A percentile compares a stretch with the other conserved stretches of the same genome.
Conservation (phyloP, 53 echinoderm and acorn worm species). For the Glandiceps talaboti region DNA sequence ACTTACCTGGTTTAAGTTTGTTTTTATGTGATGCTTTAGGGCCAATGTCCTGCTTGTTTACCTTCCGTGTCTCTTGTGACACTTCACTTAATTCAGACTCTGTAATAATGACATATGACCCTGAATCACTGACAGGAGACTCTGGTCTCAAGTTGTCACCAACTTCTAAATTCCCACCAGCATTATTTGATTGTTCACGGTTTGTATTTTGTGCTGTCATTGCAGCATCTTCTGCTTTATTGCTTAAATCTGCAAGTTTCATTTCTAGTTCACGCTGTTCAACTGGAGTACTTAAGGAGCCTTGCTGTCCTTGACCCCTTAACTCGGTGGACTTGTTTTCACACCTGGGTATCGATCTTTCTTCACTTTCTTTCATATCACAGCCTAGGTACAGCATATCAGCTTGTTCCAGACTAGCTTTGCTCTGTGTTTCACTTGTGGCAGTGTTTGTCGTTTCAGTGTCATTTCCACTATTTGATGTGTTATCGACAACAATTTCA, state of each 20-base stretch:
- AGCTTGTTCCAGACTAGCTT: not conserved
- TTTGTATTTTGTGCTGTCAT: not conserved
- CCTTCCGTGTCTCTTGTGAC: conserved; percentile 21
- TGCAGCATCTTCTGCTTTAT: not conserved
- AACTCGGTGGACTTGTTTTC: not conserved
- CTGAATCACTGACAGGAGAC: conserved; percentile 30
- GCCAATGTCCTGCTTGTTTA: conserved; percentile 21
- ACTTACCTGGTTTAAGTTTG: conserved; percentile 85
- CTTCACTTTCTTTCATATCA: not conserved
- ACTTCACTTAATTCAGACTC: conserved; percentile 64
- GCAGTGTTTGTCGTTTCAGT: too few relatives aligned
- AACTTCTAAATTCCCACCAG: conserved; percentile 9
- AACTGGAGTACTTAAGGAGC: not conserved
- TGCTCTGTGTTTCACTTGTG: too few relatives aligned
- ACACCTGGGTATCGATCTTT: too few relatives aligned
- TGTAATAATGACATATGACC: conserved; percentile 72
- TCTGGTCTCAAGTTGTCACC: conserved; percentile 23
- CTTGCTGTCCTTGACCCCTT: not conserved
- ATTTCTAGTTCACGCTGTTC: not conserved
- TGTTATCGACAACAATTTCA: not conserved
- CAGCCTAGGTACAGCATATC: not conserved
- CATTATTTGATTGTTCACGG: not conserved
- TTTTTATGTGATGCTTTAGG: conserved; percentile 68
- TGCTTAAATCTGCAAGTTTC: not conserved
- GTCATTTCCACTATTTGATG: not conserved